Percentiles rank a stretch among this genome's conserved stretches.
Evolutionary conservation across 2,888 invertebrate species (phyloP).

Genomic region (Pristionchus fissidentatus): DNA sequence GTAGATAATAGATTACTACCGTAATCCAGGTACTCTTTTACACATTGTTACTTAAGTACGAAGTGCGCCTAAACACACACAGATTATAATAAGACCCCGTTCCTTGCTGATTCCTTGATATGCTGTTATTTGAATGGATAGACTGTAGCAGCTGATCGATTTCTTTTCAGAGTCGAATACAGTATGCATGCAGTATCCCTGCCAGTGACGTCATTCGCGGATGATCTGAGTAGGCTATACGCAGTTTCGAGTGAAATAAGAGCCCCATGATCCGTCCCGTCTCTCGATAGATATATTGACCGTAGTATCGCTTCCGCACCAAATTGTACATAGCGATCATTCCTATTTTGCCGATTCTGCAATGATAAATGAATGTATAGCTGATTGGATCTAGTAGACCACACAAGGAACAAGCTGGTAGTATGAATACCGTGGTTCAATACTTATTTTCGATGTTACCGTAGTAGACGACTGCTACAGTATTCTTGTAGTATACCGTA

Average conservation of each 20-base stretch:
- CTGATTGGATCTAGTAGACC: not conserved
- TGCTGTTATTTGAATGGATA: not conserved
- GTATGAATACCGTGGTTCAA: not conserved
- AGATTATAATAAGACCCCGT: constrained; percentile 15
- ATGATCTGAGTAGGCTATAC: constrained; percentile 22
- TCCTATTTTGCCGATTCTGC: constrained; percentile 35
- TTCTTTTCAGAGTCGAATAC: not conserved
- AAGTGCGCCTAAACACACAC: constrained; percentile 37
- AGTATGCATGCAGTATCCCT: not conserved
- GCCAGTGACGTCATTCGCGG: not conserved
- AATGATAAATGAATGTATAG: constrained; percentile 10
- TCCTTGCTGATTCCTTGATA: constrained; percentile 2
- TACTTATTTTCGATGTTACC: not conserved
- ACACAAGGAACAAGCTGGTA: not conserved
- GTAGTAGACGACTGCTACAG: not conserved
- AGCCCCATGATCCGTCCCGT: constrained; percentile 36
- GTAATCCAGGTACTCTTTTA: constrained; percentile 36
- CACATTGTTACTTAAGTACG: constrained; percentile 41
- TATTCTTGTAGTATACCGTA: not conserved
- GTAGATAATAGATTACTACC: constrained; percentile 24
- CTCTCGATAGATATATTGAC: constrained; percentile 13
- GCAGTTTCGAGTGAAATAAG: constrained; percentile 26
- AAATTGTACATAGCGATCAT: constrained; percentile 28
- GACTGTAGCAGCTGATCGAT: not conserved
- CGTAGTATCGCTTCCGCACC: constrained; percentile 15